Base-by-base conservation (phyloP, 2,113 vertebrate species). In the Anarrhichthys ocellatus region DNA sequence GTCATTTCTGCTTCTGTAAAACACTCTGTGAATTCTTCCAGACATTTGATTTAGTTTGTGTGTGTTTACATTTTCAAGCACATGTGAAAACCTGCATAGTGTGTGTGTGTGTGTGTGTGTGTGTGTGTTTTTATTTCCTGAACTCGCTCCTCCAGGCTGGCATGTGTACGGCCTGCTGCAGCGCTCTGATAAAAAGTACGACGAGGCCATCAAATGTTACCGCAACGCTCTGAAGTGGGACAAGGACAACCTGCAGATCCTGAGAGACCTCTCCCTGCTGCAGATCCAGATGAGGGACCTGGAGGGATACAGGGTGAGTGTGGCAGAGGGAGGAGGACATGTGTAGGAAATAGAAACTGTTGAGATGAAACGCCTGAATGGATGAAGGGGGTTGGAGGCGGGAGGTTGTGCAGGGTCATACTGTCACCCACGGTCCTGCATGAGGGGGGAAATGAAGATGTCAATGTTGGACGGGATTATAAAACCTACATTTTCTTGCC, bases 221-320 rank as follows among this genome's bases (percentile, higher is more conserved):
- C 96, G 98, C 90, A 99, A 99, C 89, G 98, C 98, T 85, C 95
- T 99, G 89, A 99, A 99, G 94, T 98, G 97, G 97, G 98, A 99
- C 94, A 99, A 97, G 93, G 97, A 99, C 96, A 99, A 99, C 96
- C 96, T 99, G 93, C 98, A 99, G 92, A 99, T 99, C 90, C 96
- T 99, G 90, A 94, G 97, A 92, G 98, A 99, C 89, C 96, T 99
- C 87, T 99, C 97, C 70, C 94, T 99, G 92, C 95, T 99, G 84
- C 98, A 99, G 92, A 98, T 99, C 93, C 98, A 99, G 94, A 99
- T 99, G 98, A 95, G 98, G 86, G 98, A 99, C 95, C 96, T 99
- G 92, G 97, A 99, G 92, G 98, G 98, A 83, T 99, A 99, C 92
- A 96, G 98, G 96, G 98, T 99, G 89, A 96, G 96, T 92, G 18